Evolutionary conservation across 2,888 invertebrate species (phyloP), one percentile per base, ranked within the genome.

Genomic region (Cistogaster globosa): DNA sequence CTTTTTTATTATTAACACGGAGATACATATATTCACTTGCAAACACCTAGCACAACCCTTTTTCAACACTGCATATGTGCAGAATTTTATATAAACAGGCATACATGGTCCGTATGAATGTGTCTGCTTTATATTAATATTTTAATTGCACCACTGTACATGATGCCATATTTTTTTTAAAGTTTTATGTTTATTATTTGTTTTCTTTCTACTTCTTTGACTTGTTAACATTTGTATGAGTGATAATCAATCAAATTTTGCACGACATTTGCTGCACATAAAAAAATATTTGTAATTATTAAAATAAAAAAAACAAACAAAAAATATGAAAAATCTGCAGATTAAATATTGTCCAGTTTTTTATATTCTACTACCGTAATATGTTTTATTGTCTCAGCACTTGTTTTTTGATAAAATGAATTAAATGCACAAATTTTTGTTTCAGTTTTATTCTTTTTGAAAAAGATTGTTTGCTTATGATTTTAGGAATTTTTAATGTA

Each of bases 311-410:
- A 26, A 2, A 26, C 26, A 55, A 45, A 53, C 14, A 71, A 60
- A 60, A 22, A 42, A 63, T 20, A 65, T 51, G 18, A 76, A 75
- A 69, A 45, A 60, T 63, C 76, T 65, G 45, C 65, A 71, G 75
- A 63, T 65, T 51, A 82, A 58, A 63, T 76, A 82, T 76, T 82
- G 75, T 51, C 63, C 42, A 57, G 26, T 58, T 55, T 71, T 75
- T 76, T 57, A 60, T 72, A 65, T 75, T 68, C 18, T 78, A 62
- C 74, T 32, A 71, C 55, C 74, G 69, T 48, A 72, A 53, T 51
- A 80, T 79, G 71, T 77, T 68, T 83, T 67, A 72, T 78, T 83
- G 80, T 85, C 85, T 85, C 78, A 80, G 83, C 86, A 82, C 81
- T 71, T 79, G 71, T 82, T 80, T 80, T 58, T 48, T 79, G 67